Conservation (phyloP, 2,113 vertebrate genomes). For the Okapia johnstoni region DNA sequence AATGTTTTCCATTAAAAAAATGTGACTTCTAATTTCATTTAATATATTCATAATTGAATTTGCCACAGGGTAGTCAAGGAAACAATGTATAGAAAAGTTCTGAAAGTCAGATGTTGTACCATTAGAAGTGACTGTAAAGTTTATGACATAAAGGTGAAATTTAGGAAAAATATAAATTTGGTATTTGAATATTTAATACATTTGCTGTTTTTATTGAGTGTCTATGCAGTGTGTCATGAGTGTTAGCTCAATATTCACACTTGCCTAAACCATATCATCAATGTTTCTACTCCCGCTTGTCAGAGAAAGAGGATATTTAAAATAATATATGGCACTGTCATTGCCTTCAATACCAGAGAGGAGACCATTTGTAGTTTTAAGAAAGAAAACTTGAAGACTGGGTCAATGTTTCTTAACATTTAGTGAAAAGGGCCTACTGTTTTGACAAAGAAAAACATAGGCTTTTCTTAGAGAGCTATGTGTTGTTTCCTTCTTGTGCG, state of each 20-base stretch:
- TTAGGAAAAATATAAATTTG: neutral
- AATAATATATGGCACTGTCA: neutral
- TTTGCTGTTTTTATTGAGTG: neutral
- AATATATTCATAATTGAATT: neutral
- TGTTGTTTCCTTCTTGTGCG: neutral
- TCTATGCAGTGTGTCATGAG: neutral
- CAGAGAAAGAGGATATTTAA: neutral
- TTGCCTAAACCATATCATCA: neutral
- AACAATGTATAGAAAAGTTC: neutral
- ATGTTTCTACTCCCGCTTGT: neutral
- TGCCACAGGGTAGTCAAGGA: neutral
- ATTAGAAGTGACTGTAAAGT: neutral
- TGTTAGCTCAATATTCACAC: neutral
- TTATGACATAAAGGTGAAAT: neutral
- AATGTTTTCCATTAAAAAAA: neutral
- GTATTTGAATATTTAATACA: neutral
- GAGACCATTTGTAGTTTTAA: neutral
- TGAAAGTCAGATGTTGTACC: neutral
- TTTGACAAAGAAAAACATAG: neutral
- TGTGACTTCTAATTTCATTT: neutral
- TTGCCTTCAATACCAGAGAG: neutral
- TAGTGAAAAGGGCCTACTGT: neutral
- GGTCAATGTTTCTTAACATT: neutral
- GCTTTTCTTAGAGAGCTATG: neutral
- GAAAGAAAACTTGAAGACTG: neutral